Base-by-base conservation (phyloP, 1,140 invertebrate species). In the Aplysia californica region DNA sequence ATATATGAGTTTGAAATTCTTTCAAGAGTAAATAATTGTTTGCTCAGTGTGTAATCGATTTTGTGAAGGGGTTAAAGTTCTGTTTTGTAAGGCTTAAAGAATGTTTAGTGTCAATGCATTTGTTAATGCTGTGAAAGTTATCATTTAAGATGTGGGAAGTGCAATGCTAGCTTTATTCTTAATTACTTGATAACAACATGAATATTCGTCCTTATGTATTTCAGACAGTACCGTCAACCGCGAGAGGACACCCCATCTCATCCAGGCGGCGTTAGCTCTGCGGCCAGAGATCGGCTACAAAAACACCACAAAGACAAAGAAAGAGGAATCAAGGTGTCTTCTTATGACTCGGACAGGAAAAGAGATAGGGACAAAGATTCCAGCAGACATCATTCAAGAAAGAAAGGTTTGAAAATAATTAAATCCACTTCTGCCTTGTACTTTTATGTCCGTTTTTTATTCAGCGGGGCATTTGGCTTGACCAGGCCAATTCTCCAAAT, bases 171-270 rank as follows among this genome's bases (percentile, higher is more conserved):
- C 21, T 39, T 20, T 39, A 5, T 29, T 39, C n/a, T 3, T 44
- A 33, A n/a, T 74, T 41, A 10, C 68, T 69, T 67, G n/a, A n/a
- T n/a, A n/a, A n/a, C n/a, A n/a, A n/a, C n/a, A n/a, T n/a, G n/a
- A n/a, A n/a, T n/a, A n/a, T n/a, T n/a, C n/a, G n/a, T n/a, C n/a
- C n/a, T n/a, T 73, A 55, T 77, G 5, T 79, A 50, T 71, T 75
- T 77, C 50, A 91, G 95, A 79, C 93, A 95, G 87, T 96, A 97
- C 85, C 91, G 97, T 71, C 90, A 92, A 74, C 91, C 93, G 10
- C 92, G 93, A 82, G 93, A 95, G 83, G 97, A 98, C 90, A 98
- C 97, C 6, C 97, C 97, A 0, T 95, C 96, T 0, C 93, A 98
- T 85, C 97, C 96, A 3, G 96, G 96, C 44, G 96, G 97, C 33